Evolutionary conservation across 2,888 invertebrate genomes (phyloP).

Genomic region (Synergus laeviventris): DNA sequence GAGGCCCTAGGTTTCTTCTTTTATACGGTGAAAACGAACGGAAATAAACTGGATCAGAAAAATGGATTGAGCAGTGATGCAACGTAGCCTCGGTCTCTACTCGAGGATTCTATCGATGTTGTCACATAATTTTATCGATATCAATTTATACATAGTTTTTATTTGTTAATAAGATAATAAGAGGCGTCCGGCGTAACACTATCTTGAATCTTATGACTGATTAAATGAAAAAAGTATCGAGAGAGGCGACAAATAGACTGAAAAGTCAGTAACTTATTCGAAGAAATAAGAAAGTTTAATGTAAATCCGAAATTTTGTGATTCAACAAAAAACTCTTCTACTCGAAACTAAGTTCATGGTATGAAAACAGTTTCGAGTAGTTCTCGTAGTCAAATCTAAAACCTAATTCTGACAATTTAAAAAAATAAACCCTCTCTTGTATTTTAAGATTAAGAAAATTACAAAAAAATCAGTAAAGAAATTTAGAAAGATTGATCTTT

Average conservation of each 20-base stretch:
- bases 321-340: not conserved
- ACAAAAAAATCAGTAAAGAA: not conserved
- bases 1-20: slow-evolving; percentile 96
- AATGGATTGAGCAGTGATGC: slow-evolving; percentile 85
- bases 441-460: not conserved
- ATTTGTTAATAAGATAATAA: slow-evolving; percentile 3
- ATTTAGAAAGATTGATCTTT: not conserved
- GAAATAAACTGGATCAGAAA: slow-evolving; percentile 90
- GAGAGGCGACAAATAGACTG: slow-evolving; percentile 24
- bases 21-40: slow-evolving; percentile 96
- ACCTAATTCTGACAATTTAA: too few relatives aligned
- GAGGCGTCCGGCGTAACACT: slow-evolving; percentile 16
- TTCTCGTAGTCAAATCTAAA: too few relatives aligned
- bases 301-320: not conserved
- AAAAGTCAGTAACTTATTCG: not conserved
- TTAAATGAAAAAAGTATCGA: slow-evolving; percentile 6
- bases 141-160: slow-evolving; percentile 56
- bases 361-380: not conserved
- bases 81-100: slow-evolving; percentile 72
- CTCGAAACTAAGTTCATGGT: not conserved
- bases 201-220: slow-evolving; percentile 9
- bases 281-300: not conserved
- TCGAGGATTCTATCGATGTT: slow-evolving; percentile 52
- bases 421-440: too few relatives aligned
- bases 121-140: slow-evolving; percentile 60